phyloP scores from a whole-genome alignment of 2,888 invertebrate species.

The Timandra comae region DNA sequence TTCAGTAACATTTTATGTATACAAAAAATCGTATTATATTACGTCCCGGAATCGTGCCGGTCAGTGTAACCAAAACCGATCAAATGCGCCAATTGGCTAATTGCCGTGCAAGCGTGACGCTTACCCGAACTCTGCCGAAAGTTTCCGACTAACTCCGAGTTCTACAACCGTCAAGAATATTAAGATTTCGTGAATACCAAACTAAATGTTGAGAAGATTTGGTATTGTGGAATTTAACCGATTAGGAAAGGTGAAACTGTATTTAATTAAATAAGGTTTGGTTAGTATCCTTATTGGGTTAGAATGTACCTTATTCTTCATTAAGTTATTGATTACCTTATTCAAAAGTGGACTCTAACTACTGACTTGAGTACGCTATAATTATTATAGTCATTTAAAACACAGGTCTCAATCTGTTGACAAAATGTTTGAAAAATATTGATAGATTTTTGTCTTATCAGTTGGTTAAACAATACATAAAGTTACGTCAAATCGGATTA shows the following conservation, averaged over 20 bases:
- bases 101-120: constrained; percentile 1
- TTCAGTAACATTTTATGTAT: too few relatives aligned
- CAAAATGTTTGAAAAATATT: too few relatives aligned
- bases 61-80: background rate
- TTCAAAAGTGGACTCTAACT: too few relatives aligned
- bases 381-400: too few relatives aligned
- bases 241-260: background rate
- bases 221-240: background rate
- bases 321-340: too few relatives aligned
- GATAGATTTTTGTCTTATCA: too few relatives aligned
- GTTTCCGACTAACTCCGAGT: background rate
- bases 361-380: too few relatives aligned
- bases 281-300: background rate
- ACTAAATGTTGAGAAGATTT: background rate
- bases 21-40: too few relatives aligned
- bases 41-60: too few relatives aligned
- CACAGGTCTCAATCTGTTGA: too few relatives aligned
- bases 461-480: too few relatives aligned
- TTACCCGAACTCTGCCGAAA: background rate
- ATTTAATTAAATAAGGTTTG: background rate
- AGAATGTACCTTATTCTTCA: too few relatives aligned
- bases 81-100: background rate
- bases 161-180: background rate
- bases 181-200: background rate
- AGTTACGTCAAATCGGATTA: background rate